A percentile compares a stretch with the other conserved stretches of the same genome.
phyloP scores from a whole-genome alignment of 2,888 invertebrate species.

The Zaprionus bogoriensis region DNA sequence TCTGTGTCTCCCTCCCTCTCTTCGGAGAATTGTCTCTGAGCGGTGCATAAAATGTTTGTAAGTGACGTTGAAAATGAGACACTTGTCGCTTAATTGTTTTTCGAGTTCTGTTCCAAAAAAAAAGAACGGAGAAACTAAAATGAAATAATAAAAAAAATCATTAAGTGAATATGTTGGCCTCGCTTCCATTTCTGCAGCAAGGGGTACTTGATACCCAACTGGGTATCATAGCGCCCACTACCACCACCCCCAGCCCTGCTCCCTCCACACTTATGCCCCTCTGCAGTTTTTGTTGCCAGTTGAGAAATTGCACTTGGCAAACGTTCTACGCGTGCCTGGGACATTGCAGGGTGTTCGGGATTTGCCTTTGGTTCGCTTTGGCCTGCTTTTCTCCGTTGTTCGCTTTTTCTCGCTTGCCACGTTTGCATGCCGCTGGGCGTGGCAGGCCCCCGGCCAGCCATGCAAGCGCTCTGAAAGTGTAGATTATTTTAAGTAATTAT shows the following conservation, averaged over 20 bases:
- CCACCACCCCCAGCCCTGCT: background rate
- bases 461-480: slow-evolving; percentile 51
- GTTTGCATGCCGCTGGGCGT: slow-evolving; percentile 47
- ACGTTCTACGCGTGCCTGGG: slow-evolving; percentile 56
- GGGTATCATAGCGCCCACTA: background rate
- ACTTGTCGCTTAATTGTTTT: slow-evolving; percentile 80
- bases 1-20: background rate
- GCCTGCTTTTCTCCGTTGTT: slow-evolving; percentile 35
- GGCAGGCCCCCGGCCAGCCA: slow-evolving; percentile 5
- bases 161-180: slow-evolving; percentile 55
- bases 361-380: slow-evolving; percentile 48
- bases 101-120: slow-evolving; percentile 67
- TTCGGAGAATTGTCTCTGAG: slow-evolving; percentile 43
- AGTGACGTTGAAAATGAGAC: slow-evolving; percentile 79
- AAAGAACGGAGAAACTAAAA: slow-evolving; percentile 14
- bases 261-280: background rate
- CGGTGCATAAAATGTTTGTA: slow-evolving; percentile 78
- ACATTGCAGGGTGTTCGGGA: slow-evolving; percentile 55
- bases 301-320: slow-evolving; percentile 65
- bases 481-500: slow-evolving; percentile 77
- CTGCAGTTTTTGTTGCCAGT: slow-evolving; percentile 54
- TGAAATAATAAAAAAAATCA: slow-evolving; percentile 40
- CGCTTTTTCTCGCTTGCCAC: slow-evolving; percentile 17
- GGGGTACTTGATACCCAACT: slow-evolving; percentile 27
- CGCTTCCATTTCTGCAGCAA: slow-evolving; percentile 25